Evolutionary conservation across 1,140 invertebrate genomes (phyloP).

Genomic region (Luehdorfia chinensis): DNA sequence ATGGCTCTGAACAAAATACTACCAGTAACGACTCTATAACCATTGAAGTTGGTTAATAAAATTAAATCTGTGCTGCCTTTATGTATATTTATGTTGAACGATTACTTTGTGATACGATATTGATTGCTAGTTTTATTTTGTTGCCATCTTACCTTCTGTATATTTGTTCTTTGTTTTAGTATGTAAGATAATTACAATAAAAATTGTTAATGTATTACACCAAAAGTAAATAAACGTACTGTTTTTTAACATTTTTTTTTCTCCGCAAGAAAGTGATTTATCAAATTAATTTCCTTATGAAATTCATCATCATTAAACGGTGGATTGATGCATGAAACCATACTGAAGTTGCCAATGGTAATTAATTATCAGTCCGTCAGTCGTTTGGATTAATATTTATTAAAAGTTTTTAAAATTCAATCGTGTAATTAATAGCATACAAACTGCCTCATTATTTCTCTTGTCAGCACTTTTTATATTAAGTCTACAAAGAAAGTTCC

Average conservation of each 20-base stretch:
- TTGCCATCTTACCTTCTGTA: conserved; percentile 3
- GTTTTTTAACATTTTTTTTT: no score
- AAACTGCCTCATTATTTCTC: conserved; percentile 9
- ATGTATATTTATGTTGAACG: no score
- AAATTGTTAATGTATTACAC: no score
- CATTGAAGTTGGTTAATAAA: neutral
- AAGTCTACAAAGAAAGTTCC: conserved; percentile 9
- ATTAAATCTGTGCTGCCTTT: no score
- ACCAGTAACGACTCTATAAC: neutral
- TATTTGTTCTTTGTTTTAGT: conserved; percentile 4
- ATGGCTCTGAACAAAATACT: conserved; percentile 25
- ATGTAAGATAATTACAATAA: conserved; percentile 1
- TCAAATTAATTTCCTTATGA: conserved; percentile 22
- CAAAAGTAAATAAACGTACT: no score
- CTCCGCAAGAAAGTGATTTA: neutral
- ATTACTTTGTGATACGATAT: neutral
- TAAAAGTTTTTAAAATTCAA: conserved; percentile 1
- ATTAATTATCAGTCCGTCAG: no score
- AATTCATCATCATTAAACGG: conserved; percentile 49
- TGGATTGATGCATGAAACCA: conserved; percentile 39
- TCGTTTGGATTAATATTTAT: no score
- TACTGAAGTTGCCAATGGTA: conserved; percentile 30
- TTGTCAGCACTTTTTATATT: conserved; percentile 3
- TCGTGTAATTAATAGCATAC: neutral
- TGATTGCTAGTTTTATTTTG: neutral